Base-by-base conservation (phyloP, 2,797 vertebrate genomes). In the Catamblyrhynchus diadema region DNA sequence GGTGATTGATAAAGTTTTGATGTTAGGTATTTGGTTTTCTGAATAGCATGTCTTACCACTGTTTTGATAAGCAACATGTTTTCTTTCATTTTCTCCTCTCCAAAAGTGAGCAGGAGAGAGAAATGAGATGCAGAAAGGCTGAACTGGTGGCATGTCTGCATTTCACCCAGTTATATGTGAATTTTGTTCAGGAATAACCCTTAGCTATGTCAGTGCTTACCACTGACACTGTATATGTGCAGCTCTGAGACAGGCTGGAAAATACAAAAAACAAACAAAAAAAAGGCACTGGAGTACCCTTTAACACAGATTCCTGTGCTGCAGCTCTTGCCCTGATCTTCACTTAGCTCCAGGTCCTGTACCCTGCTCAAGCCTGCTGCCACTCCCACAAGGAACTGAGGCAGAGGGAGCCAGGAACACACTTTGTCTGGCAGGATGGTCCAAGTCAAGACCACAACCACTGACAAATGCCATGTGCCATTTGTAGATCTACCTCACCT, bases 401-500 rank as follows among this genome's bases (percentile, higher is more conserved):
- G 45, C 80, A 25, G 48, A 32, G 23, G 64, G 59, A 33, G 42
- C 35, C 6, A 65, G 67, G 57, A 69, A 57, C 0, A 5, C 1
- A 2, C 64, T 35, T 3, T 22, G 24, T 79, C 64, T 53, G 42
- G 74, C 54, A 61, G 42, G 50, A 24, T 47, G 65, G n/a, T 54
- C 74, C 2, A 8, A 42, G 18, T n/a, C 14, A 61, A 48, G 61
- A 32, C 67, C 53, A 15, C 56, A 41, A 5, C 32, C n/a, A 33
- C 27, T n/a, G 80, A 86, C 32, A 71, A 62, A 85, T 2, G 2
- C 54, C 60, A 50, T 0, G 6, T 90, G 65, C 90, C 69, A 64
- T 86, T 91, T 85, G 57, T 42, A 23, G 74, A 82, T 79, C 90
- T 96, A 89, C 95, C 95, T 95, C 95, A 93, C 57, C 83, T 71